Evolutionary conservation across 2,888 invertebrate genomes (phyloP), one percentile per base, ranked within the genome.

Genomic region (Campopleginae sp.): DNA sequence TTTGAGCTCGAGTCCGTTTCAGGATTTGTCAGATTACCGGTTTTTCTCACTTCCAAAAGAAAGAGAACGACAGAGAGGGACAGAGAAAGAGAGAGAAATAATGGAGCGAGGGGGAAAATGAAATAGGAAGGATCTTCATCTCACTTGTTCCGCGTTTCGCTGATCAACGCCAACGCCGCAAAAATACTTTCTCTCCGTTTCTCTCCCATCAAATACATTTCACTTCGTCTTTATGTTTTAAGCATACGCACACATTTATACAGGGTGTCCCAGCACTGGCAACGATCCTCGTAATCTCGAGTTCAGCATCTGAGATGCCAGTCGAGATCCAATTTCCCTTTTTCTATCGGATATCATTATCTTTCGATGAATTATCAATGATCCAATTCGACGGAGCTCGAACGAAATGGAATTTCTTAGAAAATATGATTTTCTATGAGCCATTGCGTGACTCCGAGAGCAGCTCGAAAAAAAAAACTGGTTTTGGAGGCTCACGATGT

Each of bases 131-230:
- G 58, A 70, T 66, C 54, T 44, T 77, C 70, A 31, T 68, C 54
- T 66, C 54, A 19, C 78, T 70, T 42, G 78, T 78, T 78, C 78
- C 70, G 78, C 46, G 33, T 78, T 78, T 78, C 61, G 58, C 46
- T 44, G 70, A 68, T 17, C 31, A 78, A 70, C 58, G 70, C 68
- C 78, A 27, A 72, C 71, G 58, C 84, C 58, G 72, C 80, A 66
- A 80, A 80, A 80, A 71, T 80, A 80, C 84, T 84, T 84, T 84
- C 84, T 84, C 84, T 81, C 80, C 63, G 66, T 42, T 58, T 66
- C 63, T 80, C 80, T 75, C 58, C 6, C 70, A 14, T 61, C 61
- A 51, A 44, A 51, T 54, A 71, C 44, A 70, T 48, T 68, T 66
- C 54, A 46, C 61, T 80, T 58, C 12, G 46, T 74, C 33, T 72